These are phyloP conservation scores for Trichomycterus rosablanca DNA, from an alignment of 2,113 vertebrate genomes.

Conservation along the genomic window DNA sequence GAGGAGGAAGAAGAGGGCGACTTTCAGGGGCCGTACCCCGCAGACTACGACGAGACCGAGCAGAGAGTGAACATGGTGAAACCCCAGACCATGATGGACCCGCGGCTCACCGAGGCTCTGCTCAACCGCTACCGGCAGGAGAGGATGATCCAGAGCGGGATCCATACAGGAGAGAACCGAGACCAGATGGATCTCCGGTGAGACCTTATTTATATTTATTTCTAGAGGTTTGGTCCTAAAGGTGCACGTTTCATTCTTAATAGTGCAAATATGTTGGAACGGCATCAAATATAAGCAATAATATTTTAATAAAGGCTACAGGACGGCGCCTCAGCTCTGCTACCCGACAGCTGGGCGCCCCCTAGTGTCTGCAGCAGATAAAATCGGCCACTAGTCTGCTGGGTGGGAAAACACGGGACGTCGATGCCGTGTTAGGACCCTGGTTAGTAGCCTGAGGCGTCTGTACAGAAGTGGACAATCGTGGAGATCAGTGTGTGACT, in stretches of 20 bases:
- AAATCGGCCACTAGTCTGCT: no score
- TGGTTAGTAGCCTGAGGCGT: no score
- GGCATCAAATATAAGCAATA: no score
- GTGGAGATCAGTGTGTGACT: no score
- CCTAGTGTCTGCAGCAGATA: no score
- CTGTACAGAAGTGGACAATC: no score
- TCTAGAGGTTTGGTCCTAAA: not conserved
- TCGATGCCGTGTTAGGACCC: no score
- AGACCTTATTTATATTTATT: not conserved
- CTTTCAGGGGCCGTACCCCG: conserved; percentile 50
- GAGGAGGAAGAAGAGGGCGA: conserved; percentile 59
- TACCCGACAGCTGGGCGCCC: no score
- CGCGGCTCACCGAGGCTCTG: conserved; percentile 59
- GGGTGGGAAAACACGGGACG: no score
- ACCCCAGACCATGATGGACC: conserved; percentile 57
- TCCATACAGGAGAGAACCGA: conserved; percentile 42
- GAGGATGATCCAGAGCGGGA: conserved; percentile 46
- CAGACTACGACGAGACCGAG: conserved; percentile 70
- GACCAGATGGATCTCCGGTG: conserved; percentile 66
- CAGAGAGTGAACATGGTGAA: conserved; percentile 55
- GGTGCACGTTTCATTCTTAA: not conserved
- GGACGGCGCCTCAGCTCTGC: not conserved
- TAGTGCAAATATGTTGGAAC: no score
- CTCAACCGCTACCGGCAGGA: conserved; percentile 58
- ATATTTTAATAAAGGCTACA: not conserved